Conservation (phyloP, 2,888 invertebrate species). For the Noctua janthina region DNA sequence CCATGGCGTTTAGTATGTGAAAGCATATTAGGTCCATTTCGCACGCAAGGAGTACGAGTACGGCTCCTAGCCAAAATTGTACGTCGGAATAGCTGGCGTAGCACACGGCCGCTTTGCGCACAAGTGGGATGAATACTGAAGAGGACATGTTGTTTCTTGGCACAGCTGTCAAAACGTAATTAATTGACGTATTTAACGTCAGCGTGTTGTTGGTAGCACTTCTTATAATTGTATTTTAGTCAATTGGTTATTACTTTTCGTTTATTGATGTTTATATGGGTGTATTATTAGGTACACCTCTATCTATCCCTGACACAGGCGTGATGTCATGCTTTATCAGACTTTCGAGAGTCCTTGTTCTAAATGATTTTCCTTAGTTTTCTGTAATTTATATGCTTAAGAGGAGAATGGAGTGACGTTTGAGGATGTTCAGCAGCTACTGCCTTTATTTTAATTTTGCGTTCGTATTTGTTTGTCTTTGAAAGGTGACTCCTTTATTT, state of each 20-base stretch:
- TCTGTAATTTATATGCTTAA: not conserved
- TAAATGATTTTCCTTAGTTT: not conserved
- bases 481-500: not conserved
- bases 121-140: constrained; percentile 83
- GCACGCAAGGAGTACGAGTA: constrained; percentile 85
- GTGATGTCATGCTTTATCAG: not conserved
- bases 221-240: constrained; percentile 23
- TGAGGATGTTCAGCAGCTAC: not conserved
- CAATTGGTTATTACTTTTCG: not conserved
- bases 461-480: not conserved
- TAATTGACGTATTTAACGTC: constrained; percentile 47
- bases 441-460: too few relatives aligned
- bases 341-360: not conserved
- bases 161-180: constrained; percentile 65
- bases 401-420: not conserved
- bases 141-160: constrained; percentile 72
- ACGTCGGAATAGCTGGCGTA: constrained; percentile 81
- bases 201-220: constrained; percentile 28
- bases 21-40: constrained; percentile 88
- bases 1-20: constrained; percentile 70
- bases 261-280: not conserved
- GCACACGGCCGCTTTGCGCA: constrained; percentile 77
- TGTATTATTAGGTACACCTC: too few relatives aligned
- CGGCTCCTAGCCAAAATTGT: constrained; percentile 86
- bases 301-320: not conserved